phyloP scores from a whole-genome alignment of 2,888 invertebrate genomes.

The Tillus elongatus region DNA sequence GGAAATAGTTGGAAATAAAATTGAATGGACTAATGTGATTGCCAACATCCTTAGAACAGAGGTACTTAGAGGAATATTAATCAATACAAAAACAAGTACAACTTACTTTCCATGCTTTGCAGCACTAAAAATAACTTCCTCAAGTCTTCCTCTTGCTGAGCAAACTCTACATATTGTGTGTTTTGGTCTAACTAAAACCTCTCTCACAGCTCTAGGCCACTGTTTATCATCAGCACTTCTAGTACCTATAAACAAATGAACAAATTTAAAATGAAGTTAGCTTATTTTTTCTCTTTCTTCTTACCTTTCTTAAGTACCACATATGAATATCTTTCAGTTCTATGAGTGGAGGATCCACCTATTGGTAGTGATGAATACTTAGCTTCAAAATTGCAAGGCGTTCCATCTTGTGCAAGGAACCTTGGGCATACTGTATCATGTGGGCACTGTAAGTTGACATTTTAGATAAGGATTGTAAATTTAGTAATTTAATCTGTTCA shows the following conservation, averaged over 20 bases:
- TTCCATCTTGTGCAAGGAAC: conserved; percentile 50
- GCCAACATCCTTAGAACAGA: too few species aligned
- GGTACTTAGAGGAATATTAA: conserved; percentile 7
- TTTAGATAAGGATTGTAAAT: conserved; percentile 8
- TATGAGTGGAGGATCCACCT: conserved; percentile 39
- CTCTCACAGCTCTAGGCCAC: conserved; percentile 75
- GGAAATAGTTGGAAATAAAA: too few species aligned
- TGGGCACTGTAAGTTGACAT: conserved; percentile 56
- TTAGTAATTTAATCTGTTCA: too few species aligned
- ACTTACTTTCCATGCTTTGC: conserved; percentile 65
- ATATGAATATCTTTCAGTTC: conserved; percentile 63
- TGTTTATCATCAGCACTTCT: conserved; percentile 45
- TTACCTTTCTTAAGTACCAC: conserved; percentile 72
- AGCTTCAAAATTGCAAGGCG: conserved; percentile 71
- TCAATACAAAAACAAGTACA: conserved; percentile 1
- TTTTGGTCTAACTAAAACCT: conserved; percentile 57
- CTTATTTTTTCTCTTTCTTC: background rate
- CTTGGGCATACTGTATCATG: conserved; percentile 74
- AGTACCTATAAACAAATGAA: conserved; percentile 31
- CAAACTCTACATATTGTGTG: conserved; percentile 75
- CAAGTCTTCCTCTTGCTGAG: conserved; percentile 60
- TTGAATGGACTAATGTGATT: too few species aligned
- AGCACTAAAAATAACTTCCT: conserved; percentile 68
- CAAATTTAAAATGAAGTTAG: background rate
- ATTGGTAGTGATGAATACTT: conserved; percentile 51